Conservation (phyloP, 2,113 vertebrate species). For the Zosterops borbonicus region DNA sequence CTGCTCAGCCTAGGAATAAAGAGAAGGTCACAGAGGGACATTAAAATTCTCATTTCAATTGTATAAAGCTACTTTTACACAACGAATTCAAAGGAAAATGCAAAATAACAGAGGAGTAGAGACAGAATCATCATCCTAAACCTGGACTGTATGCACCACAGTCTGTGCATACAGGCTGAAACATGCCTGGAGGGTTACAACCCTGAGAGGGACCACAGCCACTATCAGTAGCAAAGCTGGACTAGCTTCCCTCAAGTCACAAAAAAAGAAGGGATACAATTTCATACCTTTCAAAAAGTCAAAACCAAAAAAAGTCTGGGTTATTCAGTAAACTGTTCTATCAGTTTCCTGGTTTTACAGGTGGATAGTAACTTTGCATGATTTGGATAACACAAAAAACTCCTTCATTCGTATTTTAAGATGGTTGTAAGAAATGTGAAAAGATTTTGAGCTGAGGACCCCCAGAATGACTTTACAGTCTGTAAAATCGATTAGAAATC, state of each 20-base stretch:
- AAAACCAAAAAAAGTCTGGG: neutral
- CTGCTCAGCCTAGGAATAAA: slow-evolving; percentile 83
- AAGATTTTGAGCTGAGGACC: neutral
- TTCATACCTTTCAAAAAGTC: neutral
- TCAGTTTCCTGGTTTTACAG: neutral
- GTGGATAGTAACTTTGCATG: neutral
- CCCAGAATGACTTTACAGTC: neutral
- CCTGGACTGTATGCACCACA: neutral
- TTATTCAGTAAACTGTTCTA: neutral
- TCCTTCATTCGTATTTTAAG: neutral
- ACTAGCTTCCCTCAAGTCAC: neutral
- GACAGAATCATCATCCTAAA: neutral
- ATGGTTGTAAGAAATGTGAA: neutral
- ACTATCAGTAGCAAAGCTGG: neutral
- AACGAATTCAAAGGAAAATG: neutral
- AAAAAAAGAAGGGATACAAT: neutral
- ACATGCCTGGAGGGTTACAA: neutral
- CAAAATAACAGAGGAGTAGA: neutral
- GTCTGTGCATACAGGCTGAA: neutral
- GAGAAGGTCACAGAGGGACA: slow-evolving; percentile 3
- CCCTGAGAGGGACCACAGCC: neutral
- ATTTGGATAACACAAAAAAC: neutral
- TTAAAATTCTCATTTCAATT: neutral
- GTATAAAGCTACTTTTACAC: neutral
- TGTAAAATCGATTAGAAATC: neutral